Evolutionary conservation across 1,140 invertebrate species (phyloP).

Genomic region (Drosophila virilis): DNA sequence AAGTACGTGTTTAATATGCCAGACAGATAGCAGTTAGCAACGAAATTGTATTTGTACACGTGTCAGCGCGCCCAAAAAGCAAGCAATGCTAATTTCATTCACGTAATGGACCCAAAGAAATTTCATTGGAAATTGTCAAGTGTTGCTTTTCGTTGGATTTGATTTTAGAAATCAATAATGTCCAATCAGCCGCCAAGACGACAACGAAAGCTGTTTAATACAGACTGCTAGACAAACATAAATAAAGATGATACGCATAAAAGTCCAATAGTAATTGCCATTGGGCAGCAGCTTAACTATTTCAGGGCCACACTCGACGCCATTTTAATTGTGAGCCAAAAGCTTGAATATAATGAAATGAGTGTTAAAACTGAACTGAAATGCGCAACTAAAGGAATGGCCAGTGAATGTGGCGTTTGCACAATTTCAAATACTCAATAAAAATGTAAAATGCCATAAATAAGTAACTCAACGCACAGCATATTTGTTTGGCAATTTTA

Average conservation of each 20-base stretch:
- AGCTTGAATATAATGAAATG: background rate
- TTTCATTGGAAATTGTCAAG: constrained; percentile 49
- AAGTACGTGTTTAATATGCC: constrained; percentile 74
- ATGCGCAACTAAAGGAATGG: constrained; percentile 20
- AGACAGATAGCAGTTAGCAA: constrained; percentile 46
- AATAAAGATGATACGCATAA: background rate
- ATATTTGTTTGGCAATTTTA: constrained; percentile 54
- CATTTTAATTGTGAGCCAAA: too few species aligned
- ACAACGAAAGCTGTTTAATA: background rate
- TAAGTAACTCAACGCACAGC: constrained; percentile 25
- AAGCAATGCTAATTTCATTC: constrained; percentile 45
- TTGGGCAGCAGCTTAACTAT: background rate
- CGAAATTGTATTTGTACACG: constrained; percentile 48
- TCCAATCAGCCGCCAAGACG: background rate
- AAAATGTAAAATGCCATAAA: constrained; percentile 48
- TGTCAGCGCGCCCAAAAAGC: constrained; percentile 34
- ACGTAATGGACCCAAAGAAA: constrained; percentile 29
- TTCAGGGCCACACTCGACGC: background rate
- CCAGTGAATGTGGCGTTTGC: constrained; percentile 25
- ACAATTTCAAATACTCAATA: constrained; percentile 31
- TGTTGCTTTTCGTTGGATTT: constrained; percentile 10
- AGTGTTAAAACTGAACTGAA: constrained; percentile 2
- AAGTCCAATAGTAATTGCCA: background rate
- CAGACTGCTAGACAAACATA: background rate
- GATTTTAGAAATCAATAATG: constrained; percentile 30